Evolutionary conservation across 1,140 invertebrate species (phyloP), one percentile per base, ranked within the genome.

Genomic region (Orius insidiosus): DNA sequence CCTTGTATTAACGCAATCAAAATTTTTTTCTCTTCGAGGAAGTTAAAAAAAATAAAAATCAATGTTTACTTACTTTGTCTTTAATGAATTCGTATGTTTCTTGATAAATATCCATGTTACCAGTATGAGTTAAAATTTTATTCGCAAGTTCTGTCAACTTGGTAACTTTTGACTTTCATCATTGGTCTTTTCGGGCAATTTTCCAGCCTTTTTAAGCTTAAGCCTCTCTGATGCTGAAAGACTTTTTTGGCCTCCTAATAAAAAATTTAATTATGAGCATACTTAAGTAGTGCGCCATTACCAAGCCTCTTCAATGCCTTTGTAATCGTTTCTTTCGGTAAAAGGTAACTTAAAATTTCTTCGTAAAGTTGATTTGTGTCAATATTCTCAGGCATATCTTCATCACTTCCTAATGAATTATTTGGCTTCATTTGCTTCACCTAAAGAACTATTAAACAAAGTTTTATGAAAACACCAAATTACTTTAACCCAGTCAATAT

Each of bases 71-170:
- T 61, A 72, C 67, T 59, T 73, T 76, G 45, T 64, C 63, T 42
- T 59, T 58, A 32, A 87, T 83, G 59, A 76, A 75, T 62, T 95
- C 90, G 65, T 77, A 90, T 7, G 78, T 90, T 66, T 92, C 84
- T 65, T 94, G 79, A 68, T 96, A 98, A 54, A 94, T 79, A 59
- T 95, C 85, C 85, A 94, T 92, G 59, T 95, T 87, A 15, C 90
- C 90, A 13, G 75, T 74, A 51, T 75, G 69, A 2, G 77, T 80
- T 24, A 96, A 63, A 49, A 95, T 72, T 59, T 79, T 72, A 68
- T 97, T 87, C 0, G 88, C 88, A 24, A 93, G 61, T 56, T 83
- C 87, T 13, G 90, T 95, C 39, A 98, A 60, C 61, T 79, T 30
- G 5, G 34, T 40, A 5, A 50, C 38, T 14, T 47, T 15, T 50